Conservation (phyloP, 2,888 invertebrate species). For the Tenthredo amoena region DNA sequence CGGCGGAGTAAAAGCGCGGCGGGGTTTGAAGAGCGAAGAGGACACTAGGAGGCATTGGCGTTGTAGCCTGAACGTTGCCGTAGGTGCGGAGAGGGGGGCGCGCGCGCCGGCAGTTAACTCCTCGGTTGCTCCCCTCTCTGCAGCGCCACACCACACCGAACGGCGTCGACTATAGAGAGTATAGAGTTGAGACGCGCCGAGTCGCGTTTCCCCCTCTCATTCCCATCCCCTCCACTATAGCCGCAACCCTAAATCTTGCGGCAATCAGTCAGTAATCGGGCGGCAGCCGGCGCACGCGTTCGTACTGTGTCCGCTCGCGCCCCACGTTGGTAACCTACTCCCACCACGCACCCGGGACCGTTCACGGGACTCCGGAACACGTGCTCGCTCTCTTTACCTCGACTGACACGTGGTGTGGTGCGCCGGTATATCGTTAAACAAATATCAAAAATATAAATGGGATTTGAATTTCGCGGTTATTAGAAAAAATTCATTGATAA, state of each 20-base stretch:
- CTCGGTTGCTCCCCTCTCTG: constrained; percentile 52
- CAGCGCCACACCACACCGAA: constrained; percentile 53
- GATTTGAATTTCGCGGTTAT: background rate
- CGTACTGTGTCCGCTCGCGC: constrained; percentile 59
- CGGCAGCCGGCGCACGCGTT: constrained; percentile 68
- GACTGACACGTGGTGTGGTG: constrained; percentile 31
- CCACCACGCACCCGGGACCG: constrained; percentile 45
- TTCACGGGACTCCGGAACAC: constrained; percentile 53
- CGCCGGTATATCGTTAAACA: constrained; percentile 19
- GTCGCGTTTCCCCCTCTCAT: constrained; percentile 56
- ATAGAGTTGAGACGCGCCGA: constrained; percentile 29
- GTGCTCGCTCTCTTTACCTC: constrained; percentile 54
- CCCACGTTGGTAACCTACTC: constrained; percentile 53
- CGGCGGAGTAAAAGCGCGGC: background rate
- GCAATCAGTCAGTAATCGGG: constrained; percentile 73
- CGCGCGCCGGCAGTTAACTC: constrained; percentile 57
- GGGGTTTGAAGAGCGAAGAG: constrained; percentile 11
- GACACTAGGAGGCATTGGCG: constrained; percentile 33
- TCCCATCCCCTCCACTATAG: constrained; percentile 58
- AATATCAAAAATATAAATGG: background rate
- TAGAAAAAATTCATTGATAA: background rate
- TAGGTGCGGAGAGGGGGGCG: constrained; percentile 55
- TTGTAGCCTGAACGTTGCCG: background rate
- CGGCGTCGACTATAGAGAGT: constrained; percentile 21
- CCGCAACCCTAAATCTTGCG: constrained; percentile 70